Base-by-base conservation (phyloP, 1,140 invertebrate genomes). In the Drosophila dunni region DNA sequence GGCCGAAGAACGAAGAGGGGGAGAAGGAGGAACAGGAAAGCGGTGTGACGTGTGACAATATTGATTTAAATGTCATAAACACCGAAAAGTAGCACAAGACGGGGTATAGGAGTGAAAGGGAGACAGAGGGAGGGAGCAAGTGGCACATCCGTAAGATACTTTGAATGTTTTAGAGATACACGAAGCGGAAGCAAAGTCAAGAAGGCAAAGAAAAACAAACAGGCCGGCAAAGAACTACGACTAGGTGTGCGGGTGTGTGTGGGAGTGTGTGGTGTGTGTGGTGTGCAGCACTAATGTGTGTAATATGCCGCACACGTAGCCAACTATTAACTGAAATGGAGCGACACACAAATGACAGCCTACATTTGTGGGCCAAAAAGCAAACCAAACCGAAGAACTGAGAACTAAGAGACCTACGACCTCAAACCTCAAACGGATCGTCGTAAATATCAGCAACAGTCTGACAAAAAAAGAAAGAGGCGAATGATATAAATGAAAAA, bases 21-120 rank as follows among this genome's bases (percentile, higher is more conserved):
- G 9, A 51, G 40, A 24, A 40, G 29, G 33, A 38, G 8, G 20
- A 17, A 2, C 17, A 20, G 17, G 33, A 34, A 4, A 15, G 36
- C 29, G 63, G 50, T 3, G 44, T 7, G 34, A 40, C 42, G 79
- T 75, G 81, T 71, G 68, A 89, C 78, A 81, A 85, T 90, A 90
- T 89, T 89, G 84, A 89, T 89, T 88, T 88, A 88, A 88, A 89
- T 89, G 84, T 80, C 84, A 89, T 89, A 89, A 89, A 84, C 84
- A 89, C 67, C 70, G 58, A 80, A 80, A 79, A 76, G 79, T 82
- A 86, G 79, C 68, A 76, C 63, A 67, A 29, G 24, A 29, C 6
- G 34, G 46, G 6, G 68, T 3, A 73, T 7, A 69, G 17, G 38
- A 20, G 36, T 6, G 34, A 7, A 33, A 10, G 6, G 17, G 3